These are phyloP conservation scores for Eueides isabella DNA, from an alignment of 1,140 invertebrate species.

Conservation along the genomic window DNA sequence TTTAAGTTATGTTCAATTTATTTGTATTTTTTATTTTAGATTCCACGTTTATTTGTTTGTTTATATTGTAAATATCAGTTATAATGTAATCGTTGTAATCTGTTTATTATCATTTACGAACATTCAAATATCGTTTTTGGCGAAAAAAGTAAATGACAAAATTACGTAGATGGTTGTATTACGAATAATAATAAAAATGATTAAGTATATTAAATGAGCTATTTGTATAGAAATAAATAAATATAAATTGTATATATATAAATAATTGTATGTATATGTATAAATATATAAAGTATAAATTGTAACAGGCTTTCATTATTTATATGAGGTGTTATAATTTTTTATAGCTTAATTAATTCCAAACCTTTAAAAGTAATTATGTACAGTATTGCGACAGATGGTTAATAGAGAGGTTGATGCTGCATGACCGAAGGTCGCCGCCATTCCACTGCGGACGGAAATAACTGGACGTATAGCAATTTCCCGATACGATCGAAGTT, in stretches of 20 bases:
- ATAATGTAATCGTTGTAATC: neutral
- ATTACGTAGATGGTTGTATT: neutral
- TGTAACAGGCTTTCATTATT: neutral
- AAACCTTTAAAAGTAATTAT: neutral
- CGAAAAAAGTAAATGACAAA: neutral
- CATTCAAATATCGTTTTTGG: neutral
- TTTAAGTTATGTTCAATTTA: neutral
- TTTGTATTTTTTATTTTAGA: neutral
- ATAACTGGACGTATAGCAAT: slow-evolving; percentile 68
- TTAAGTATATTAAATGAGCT: neutral
- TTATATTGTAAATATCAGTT: neutral
- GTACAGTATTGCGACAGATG: slow-evolving; percentile 5
- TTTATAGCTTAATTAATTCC: neutral
- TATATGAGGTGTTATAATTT: neutral
- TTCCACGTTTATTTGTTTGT: neutral
- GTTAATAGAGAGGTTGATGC: slow-evolving; percentile 27
- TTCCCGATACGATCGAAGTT: slow-evolving; percentile 52
- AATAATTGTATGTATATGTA: no score
- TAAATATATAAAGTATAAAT: neutral
- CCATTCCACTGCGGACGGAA: slow-evolving; percentile 58
- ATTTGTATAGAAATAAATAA: no score
- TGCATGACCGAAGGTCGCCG: slow-evolving; percentile 63
- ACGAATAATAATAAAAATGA: neutral
- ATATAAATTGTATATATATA: no score
- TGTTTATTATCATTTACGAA: neutral